phyloP scores from a whole-genome alignment of 2,888 invertebrate species.

The Calephelis perditalis region DNA sequence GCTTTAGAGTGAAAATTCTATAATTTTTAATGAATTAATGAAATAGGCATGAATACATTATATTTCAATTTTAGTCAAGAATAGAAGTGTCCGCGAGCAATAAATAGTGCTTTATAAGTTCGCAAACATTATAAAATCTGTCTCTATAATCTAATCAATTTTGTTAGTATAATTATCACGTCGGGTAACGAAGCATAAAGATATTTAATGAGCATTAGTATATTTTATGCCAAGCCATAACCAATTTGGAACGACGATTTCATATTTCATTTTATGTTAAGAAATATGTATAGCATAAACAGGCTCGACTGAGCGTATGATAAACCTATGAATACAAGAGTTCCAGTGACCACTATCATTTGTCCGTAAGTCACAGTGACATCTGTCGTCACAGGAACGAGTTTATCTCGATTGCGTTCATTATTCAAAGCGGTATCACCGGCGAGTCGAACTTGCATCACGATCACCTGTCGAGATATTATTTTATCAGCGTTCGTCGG shows the following conservation, averaged over 20 bases:
- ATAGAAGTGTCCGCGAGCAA: too few species aligned
- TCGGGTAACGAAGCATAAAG: conserved; percentile 4
- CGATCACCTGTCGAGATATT: conserved; percentile 26
- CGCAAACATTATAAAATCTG: not conserved
- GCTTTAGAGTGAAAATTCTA: too few species aligned
- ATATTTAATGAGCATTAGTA: conserved; percentile 13
- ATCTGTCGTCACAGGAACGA: conserved; percentile 56
- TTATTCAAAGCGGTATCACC: conserved; percentile 52
- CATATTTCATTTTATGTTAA: conserved; percentile 27
- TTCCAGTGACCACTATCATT: conserved; percentile 51
- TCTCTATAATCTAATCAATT: conserved; percentile 1
- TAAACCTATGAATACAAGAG: conserved; percentile 33
- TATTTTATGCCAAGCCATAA: conserved; percentile 16
- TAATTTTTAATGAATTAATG: too few species aligned
- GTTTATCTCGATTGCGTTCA: conserved; percentile 55
- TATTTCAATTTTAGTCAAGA: too few species aligned
- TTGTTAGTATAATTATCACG: conserved; percentile 3
- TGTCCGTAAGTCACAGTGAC: conserved; percentile 54
- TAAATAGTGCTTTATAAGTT: too few species aligned
- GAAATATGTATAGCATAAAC: conserved; percentile 28
- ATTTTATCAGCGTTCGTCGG: conserved; percentile 25
- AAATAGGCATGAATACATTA: too few species aligned
- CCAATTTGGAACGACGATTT: conserved; percentile 25
- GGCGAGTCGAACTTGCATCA: conserved; percentile 40
- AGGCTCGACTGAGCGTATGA: conserved; percentile 29